phyloP scores from a whole-genome alignment of 2,888 invertebrate genomes.

The Lochmaea crataegi region DNA sequence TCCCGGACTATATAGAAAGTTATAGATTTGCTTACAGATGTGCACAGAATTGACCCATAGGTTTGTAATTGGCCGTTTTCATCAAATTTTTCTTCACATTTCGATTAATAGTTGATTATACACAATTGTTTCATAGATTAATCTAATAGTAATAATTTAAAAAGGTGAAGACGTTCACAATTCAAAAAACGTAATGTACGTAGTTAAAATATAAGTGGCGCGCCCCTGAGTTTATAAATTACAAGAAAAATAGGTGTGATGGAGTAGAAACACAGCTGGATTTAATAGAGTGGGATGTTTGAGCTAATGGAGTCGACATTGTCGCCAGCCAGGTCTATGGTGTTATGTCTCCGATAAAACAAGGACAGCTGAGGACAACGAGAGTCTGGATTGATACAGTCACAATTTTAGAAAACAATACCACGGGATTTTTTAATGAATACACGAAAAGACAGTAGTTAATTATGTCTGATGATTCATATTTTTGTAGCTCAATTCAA shows the following conservation, averaged over 20 bases:
- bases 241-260: constrained; percentile 45
- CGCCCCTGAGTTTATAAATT: constrained; percentile 32
- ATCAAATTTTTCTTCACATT: no score
- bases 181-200: background rate
- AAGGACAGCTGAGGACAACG: constrained; percentile 56
- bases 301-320: constrained; percentile 50
- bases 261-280: constrained; percentile 51
- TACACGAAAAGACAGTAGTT: no score
- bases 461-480: no score
- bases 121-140: no score
- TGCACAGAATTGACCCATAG: no score
- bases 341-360: constrained; percentile 55
- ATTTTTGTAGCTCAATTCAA: no score
- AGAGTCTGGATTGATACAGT: constrained; percentile 34
- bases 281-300: constrained; percentile 53
- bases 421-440: background rate
- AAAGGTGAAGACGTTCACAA: no score
- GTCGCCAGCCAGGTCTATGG: constrained; percentile 43
- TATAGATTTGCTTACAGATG: no score
- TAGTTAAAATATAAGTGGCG: constrained; percentile 4
- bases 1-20: no score
- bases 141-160: no score
- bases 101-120: no score
- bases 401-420: constrained; percentile 7
- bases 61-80: no score